Evolutionary conservation across 1,140 invertebrate genomes (phyloP).

Genomic region (Eufriesea mexicana): DNA sequence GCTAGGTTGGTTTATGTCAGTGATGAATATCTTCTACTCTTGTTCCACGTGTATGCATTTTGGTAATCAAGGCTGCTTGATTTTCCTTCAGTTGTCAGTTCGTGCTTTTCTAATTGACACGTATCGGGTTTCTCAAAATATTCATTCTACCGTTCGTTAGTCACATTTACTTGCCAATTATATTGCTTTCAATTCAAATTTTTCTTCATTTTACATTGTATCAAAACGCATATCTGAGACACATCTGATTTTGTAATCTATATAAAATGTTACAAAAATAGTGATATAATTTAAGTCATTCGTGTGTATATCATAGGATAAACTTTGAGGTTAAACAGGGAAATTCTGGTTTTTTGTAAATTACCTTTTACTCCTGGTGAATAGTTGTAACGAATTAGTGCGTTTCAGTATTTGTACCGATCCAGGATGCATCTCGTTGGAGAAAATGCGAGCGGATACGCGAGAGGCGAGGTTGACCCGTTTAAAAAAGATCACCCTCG

Average conservation of each 20-base stretch:
- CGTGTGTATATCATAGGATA: not conserved
- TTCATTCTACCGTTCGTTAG: no score
- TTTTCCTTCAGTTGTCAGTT: not conserved
- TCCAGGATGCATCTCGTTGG: slow-evolving; percentile 38
- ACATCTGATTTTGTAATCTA: no score
- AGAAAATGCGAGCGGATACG: slow-evolving; percentile 14
- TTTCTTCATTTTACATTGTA: no score
- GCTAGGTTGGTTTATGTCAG: slow-evolving; percentile 1
- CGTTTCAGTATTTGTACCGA: not conserved
- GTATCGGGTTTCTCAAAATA: not conserved
- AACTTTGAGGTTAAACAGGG: no score
- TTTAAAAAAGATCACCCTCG: slow-evolving; percentile 66
- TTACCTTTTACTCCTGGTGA: not conserved
- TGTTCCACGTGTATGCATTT: not conserved
- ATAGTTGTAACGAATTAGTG: not conserved
- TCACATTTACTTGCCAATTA: no score
- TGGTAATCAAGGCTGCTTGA: not conserved
- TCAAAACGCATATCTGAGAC: no score
- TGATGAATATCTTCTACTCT: not conserved
- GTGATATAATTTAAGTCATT: no score
- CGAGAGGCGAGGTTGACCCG: slow-evolving; percentile 44
- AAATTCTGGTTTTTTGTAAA: no score
- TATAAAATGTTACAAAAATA: no score
- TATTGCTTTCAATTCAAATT: no score
- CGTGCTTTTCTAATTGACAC: not conserved